A percentile compares a stretch with the other conserved stretches of the same genome.
These are phyloP conservation scores for Hirtodrosophila confusa DNA, from an alignment of 2,888 invertebrate genomes.

Conservation along the genomic window DNA sequence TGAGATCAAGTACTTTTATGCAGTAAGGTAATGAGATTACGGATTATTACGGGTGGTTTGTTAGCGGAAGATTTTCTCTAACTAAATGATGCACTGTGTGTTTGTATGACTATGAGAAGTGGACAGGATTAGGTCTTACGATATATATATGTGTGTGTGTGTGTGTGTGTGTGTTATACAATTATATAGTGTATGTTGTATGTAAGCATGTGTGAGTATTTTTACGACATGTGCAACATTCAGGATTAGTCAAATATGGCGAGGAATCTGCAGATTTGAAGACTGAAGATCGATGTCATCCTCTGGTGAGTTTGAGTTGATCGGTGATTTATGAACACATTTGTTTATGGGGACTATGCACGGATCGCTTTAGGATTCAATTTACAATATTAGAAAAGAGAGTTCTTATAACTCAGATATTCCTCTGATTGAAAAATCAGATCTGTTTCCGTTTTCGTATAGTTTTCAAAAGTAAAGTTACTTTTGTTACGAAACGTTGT, in stretches of 20 bases:
- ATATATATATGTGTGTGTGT: slow-evolving; percentile 11
- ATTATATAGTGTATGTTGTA: no score
- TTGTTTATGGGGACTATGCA: no score
- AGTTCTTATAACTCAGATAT: no score
- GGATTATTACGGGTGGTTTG: slow-evolving; percentile 42
- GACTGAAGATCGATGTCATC: slow-evolving; percentile 19
- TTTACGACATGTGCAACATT: background rate
- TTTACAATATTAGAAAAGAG: no score
- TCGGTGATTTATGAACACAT: slow-evolving; percentile 26
- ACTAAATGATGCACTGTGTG: slow-evolving; percentile 30
- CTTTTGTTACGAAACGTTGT: no score
- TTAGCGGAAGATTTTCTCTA: slow-evolving; percentile 44
- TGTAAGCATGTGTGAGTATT: no score
- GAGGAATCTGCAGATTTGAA: slow-evolving; percentile 4
- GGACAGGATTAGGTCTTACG: slow-evolving; percentile 17
- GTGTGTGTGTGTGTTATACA: background rate
- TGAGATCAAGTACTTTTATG: slow-evolving; percentile 84
- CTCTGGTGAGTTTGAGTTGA: slow-evolving; percentile 16
- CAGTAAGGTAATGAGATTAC: slow-evolving; percentile 82
- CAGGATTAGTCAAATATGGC: slow-evolving; percentile 20
- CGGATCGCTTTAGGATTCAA: no score
- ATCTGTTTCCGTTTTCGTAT: no score
- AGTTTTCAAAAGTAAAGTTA: no score
- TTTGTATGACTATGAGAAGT: background rate
- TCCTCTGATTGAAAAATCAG: no score